phyloP scores from a whole-genome alignment of 2,888 invertebrate genomes.

The Metopia argyrocephala region DNA sequence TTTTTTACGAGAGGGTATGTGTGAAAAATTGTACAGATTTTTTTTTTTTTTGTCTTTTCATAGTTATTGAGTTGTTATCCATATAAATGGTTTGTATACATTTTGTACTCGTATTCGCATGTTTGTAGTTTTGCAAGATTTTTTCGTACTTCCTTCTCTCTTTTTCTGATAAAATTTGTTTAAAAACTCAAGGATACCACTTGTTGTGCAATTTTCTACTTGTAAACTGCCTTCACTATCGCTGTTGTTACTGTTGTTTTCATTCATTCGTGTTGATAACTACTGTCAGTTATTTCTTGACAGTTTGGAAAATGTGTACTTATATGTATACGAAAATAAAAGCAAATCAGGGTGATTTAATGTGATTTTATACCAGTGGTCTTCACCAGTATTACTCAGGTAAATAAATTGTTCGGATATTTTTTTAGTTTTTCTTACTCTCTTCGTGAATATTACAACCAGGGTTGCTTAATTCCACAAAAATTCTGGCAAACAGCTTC shows the following conservation, averaged over 20 bases:
- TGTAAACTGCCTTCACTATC: not conserved
- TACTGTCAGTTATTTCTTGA: constrained; percentile 42
- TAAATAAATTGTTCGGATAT: not conserved
- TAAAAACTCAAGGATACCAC: constrained; percentile 60
- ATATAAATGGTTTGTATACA: not conserved
- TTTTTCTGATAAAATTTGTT: not conserved
- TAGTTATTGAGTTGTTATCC: not conserved
- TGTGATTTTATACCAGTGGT: constrained; percentile 12
- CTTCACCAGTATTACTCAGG: too few species aligned
- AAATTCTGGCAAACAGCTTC: too few species aligned
- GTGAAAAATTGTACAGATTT: not conserved
- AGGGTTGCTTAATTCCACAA: too few species aligned
- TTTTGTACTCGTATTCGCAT: constrained; percentile 21
- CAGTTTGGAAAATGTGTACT: constrained; percentile 43
- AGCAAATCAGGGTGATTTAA: constrained; percentile 39
- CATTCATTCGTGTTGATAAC: constrained; percentile 1
- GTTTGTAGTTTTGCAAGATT: constrained; percentile 16
- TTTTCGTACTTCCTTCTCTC: too few species aligned
- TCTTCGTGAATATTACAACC: too few species aligned
- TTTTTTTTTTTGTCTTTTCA: not conserved
- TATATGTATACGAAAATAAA: constrained; percentile 35
- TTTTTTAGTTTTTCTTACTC: not conserved
- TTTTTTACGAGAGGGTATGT: not conserved
- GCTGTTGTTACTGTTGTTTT: not conserved
- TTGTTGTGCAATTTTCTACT: constrained; percentile 31